A percentile compares a stretch with the other conserved stretches of the same genome.
Conservation (phyloP, 2,888 invertebrate genomes). For the Drosophila affinis region DNA sequence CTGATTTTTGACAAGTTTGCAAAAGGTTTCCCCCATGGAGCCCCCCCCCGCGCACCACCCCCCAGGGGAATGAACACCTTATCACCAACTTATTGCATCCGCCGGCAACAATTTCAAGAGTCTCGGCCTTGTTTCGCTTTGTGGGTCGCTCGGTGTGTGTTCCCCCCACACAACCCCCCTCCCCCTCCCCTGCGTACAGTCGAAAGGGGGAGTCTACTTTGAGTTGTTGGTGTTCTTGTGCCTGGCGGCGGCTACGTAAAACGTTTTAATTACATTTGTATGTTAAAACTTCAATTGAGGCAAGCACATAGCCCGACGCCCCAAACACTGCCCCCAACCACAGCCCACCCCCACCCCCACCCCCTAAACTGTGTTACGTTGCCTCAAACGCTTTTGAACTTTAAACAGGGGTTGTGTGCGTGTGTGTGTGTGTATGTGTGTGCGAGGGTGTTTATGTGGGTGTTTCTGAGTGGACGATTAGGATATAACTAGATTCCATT, state of each 20-base stretch:
- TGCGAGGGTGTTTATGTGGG: constrained; percentile 24
- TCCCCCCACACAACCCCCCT: constrained; percentile 68
- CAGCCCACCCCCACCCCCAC: constrained; percentile 7
- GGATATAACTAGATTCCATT: constrained; percentile 75
- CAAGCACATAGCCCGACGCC: constrained; percentile 27
- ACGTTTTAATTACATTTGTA: constrained; percentile 80
- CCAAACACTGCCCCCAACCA: constrained; percentile 16
- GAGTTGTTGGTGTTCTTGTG: constrained; percentile 52
- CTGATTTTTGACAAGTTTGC: constrained; percentile 76
- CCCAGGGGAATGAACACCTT: constrained; percentile 77
- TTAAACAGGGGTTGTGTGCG: constrained; percentile 61
- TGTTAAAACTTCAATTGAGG: constrained; percentile 79
- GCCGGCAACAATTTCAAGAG: constrained; percentile 78
- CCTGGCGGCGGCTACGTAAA: constrained; percentile 75
- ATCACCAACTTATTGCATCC: constrained; percentile 79
- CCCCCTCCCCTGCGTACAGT: no score
- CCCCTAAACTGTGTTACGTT: constrained; percentile 16
- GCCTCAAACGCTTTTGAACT: constrained; percentile 74
- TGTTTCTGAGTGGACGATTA: constrained; percentile 65
- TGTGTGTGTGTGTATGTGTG: constrained; percentile 14
- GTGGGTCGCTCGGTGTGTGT: constrained; percentile 16
- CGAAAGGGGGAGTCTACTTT: constrained; percentile 47
- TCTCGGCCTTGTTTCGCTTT: constrained; percentile 52
- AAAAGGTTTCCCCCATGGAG: constrained; percentile 44
- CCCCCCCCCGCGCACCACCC: constrained; percentile 34